phyloP scores from a whole-genome alignment of 2,888 invertebrate genomes.

The Dasysyrphus tricinctus region DNA sequence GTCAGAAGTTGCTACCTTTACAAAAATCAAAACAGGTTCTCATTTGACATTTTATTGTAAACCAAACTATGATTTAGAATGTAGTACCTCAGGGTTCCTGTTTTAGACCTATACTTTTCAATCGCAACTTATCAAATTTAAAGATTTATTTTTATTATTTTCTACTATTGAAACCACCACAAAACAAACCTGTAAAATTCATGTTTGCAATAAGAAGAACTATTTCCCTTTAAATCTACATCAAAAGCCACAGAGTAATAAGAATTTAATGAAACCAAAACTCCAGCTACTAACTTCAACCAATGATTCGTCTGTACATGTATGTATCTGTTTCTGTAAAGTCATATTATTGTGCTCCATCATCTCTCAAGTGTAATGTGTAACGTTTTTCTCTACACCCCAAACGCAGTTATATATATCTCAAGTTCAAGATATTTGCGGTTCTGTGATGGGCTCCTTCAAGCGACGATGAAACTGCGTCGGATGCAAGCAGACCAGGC shows the following conservation, averaged over 20 bases:
- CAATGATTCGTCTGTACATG: background rate
- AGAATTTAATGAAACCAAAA: constrained; percentile 37
- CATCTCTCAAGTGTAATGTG: constrained; percentile 58
- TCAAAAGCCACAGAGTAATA: constrained; percentile 12
- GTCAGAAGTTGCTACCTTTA: too few relatives aligned
- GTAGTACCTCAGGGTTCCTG: background rate
- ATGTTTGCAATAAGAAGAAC: background rate
- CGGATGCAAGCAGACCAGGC: background rate
- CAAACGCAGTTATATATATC: constrained; percentile 17
- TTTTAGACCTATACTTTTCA: constrained; percentile 2
- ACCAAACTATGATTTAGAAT: background rate
- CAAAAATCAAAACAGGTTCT: too few relatives aligned
- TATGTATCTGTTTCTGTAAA: background rate
- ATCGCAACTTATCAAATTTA: background rate
- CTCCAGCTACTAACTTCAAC: constrained; percentile 32
- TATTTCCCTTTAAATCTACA: background rate
- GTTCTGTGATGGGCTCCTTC: constrained; percentile 32
- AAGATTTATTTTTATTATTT: background rate
- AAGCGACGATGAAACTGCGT: constrained; percentile 14
- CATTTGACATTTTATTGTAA: background rate
- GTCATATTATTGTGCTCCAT: constrained; percentile 33
- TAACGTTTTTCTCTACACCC: constrained; percentile 49
- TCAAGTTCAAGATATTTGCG: constrained; percentile 50
- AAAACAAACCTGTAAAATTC: constrained; percentile 3
- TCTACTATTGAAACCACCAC: background rate